A percentile compares a stretch with the other conserved stretches of the same genome.
These are phyloP conservation scores for Meteorus sp. DNA, from an alignment of 1,140 invertebrate genomes.

Conservation along the genomic window DNA sequence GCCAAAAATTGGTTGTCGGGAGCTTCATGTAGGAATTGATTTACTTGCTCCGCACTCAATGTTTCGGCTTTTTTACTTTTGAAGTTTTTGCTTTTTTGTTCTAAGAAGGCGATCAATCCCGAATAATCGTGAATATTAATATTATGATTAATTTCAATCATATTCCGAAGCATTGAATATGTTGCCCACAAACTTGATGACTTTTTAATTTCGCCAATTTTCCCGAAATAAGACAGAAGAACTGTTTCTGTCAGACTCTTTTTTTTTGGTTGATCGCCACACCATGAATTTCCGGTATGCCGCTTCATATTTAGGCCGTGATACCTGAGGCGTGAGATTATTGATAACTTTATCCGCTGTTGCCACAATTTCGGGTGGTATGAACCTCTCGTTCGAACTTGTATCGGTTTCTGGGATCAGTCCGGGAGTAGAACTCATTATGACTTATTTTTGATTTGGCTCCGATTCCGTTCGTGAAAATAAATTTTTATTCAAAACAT, in stretches of 20 bases:
- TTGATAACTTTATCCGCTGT: background rate
- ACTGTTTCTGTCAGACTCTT: constrained; percentile 32
- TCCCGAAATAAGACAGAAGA: constrained; percentile 34
- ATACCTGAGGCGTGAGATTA: constrained; percentile 3
- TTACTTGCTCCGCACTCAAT: background rate
- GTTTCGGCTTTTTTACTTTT: constrained; percentile 8
- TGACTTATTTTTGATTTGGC: no score
- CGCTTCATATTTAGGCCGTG: background rate
- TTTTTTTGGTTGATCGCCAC: constrained; percentile 18
- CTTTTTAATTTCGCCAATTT: constrained; percentile 31
- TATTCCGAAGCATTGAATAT: constrained; percentile 37
- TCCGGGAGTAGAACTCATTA: no score
- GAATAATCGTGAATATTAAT: constrained; percentile 27
- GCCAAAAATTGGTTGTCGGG: constrained; percentile 10
- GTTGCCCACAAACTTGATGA: constrained; percentile 34
- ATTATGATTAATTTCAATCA: constrained; percentile 28
- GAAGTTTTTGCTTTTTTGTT: constrained; percentile 5
- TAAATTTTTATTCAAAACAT: no score
- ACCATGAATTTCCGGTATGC: constrained; percentile 6
- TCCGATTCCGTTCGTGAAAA: no score
- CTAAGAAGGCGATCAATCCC: constrained; percentile 10
- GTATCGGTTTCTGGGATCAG: no score
- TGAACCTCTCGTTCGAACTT: no score
- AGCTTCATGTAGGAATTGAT: constrained; percentile 15
- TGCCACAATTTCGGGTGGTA: background rate